A percentile compares a stretch with the other conserved stretches of the same genome.
These are phyloP conservation scores for Xerus rutilus DNA, from an alignment of 2,797 vertebrate species.

Conservation along the genomic window DNA sequence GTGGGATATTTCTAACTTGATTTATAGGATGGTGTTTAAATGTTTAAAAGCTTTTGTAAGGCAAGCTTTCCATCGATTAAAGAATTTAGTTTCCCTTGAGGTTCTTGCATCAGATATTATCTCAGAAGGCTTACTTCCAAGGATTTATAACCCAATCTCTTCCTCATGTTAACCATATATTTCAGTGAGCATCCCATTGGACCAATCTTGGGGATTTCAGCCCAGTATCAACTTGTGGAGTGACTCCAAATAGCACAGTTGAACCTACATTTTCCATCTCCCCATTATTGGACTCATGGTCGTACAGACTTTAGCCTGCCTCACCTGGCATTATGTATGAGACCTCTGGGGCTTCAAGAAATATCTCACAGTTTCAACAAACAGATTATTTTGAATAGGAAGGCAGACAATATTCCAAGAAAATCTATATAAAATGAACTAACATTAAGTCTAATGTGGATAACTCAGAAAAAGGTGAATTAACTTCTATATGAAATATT, in stretches of 20 bases:
- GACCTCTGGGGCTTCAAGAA: not conserved
- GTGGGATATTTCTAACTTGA: slow-evolving; percentile 75
- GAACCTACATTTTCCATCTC: not conserved
- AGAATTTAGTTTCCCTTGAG: slow-evolving; percentile 74
- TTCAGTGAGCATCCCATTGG: not conserved
- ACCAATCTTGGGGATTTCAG: slow-evolving; percentile 14
- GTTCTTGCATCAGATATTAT: slow-evolving; percentile 68
- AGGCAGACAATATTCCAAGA: slow-evolving; percentile 1
- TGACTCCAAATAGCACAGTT: not conserved
- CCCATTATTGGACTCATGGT: not conserved
- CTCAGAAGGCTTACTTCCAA: slow-evolving; percentile 71
- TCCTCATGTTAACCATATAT: slow-evolving; percentile 53
- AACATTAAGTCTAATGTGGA: slow-evolving; percentile 1
- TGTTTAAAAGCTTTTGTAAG: slow-evolving; percentile 80
- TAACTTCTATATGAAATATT: not conserved
- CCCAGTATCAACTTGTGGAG: not conserved
- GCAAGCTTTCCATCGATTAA: slow-evolving; percentile 77
- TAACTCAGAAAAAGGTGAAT: not conserved
- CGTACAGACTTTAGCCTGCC: not conserved
- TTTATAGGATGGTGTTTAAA: slow-evolving; percentile 78
- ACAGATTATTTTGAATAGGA: not conserved
- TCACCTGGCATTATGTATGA: slow-evolving; percentile 3
- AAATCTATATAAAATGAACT: slow-evolving; percentile 24
- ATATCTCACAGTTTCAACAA: not conserved
- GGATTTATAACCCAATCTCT: slow-evolving; percentile 76